These are phyloP conservation scores for Phaetusa simplex DNA, from an alignment of 2,113 vertebrate genomes.

Conservation along the genomic window DNA sequence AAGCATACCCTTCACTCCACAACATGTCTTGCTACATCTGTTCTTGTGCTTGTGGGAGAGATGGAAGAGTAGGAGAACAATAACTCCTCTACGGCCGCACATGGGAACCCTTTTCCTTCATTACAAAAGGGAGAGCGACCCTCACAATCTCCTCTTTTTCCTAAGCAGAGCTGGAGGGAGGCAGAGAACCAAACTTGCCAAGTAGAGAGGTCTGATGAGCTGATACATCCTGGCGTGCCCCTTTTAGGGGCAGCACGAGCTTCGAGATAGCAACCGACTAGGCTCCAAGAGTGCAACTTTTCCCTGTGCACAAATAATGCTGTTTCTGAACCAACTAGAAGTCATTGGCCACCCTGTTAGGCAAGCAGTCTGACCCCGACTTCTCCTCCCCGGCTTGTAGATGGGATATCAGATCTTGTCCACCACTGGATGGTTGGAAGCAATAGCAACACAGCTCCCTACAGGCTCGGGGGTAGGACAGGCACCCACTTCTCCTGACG, in stretches of 20 bases:
- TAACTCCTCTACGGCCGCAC: neutral
- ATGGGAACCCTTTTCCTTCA: neutral
- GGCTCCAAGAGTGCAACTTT: rapidly evolving
- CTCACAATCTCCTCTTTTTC: neutral
- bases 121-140: neutral
- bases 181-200: neutral
- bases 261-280: neutral
- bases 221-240: rapidly evolving
- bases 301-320: neutral
- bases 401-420: neutral
- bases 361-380: neutral
- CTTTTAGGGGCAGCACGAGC: rapidly evolving
- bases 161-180: neutral
- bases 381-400: neutral
- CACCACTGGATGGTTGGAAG: neutral
- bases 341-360: neutral
- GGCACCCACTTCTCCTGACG: neutral
- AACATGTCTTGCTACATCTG: neutral
- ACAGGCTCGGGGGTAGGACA: neutral
- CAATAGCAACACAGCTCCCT: neutral
- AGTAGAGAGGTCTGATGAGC: neutral
- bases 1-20: neutral
- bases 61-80: neutral
- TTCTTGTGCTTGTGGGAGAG: neutral
- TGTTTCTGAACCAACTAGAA: neutral